A percentile compares a stretch with the other conserved stretches of the same genome.
These are phyloP conservation scores for Nothobranchius furzeri DNA, from an alignment of 2,113 vertebrate genomes.

Conservation along the genomic window DNA sequence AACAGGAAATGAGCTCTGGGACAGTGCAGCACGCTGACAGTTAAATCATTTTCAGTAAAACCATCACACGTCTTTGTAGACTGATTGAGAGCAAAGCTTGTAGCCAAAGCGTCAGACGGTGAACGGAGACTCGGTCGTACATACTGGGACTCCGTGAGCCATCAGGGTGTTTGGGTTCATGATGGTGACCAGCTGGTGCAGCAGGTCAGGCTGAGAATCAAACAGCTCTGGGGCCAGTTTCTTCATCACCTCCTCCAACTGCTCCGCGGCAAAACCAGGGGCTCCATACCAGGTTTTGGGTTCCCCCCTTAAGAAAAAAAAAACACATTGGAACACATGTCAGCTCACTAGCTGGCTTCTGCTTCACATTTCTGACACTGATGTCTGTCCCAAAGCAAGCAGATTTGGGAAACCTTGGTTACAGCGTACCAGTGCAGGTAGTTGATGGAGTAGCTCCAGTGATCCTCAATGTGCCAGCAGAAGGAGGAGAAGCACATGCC, in stretches of 20 bases:
- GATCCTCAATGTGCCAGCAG: conserved; percentile 99
- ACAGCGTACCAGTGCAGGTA: conserved; percentile 91
- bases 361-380: too few relatives aligned
- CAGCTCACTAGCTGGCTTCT: neutral
- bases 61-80: neutral
- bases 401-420: neutral
- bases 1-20: too few relatives aligned
- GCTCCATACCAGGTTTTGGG: conserved; percentile 99
- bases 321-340: neutral
- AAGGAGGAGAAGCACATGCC: conserved; percentile 99
- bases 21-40: too few relatives aligned
- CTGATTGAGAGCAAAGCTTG: too few relatives aligned
- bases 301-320: conserved; percentile 85
- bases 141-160: conserved; percentile 93
- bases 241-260: conserved; percentile 96
- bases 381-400: too few relatives aligned
- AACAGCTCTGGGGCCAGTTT: conserved; percentile 96
- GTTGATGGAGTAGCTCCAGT: conserved; percentile 99
- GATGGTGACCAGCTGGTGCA: conserved; percentile 99
- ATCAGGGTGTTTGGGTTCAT: conserved; percentile 99
- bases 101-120: too few relatives aligned
- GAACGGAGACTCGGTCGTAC: neutral
- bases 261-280: conserved; percentile 94
- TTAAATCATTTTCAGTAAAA: too few relatives aligned
- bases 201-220: conserved; percentile 94